Base-by-base conservation (phyloP, 2,797 vertebrate species). In the Enteromius radiatus region DNA sequence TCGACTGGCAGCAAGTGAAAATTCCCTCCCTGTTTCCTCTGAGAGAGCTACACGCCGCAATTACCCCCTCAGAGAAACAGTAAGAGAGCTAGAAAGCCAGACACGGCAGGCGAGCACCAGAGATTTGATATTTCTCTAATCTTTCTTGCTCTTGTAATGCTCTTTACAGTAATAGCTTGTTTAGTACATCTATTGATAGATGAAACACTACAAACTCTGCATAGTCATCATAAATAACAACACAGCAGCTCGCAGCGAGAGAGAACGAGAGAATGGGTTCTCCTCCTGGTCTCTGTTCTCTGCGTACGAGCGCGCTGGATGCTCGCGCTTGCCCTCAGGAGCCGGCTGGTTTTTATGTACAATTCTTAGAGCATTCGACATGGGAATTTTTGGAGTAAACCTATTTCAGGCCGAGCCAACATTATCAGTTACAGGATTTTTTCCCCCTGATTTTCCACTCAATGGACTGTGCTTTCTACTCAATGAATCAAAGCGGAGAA, bases 381-480 rank as follows among this genome's bases (percentile, higher is more conserved):
- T 88, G 90, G 88, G 89, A 91, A 89, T 90, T 88, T 88, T 86
- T 87, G 80, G 80, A 89, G 88, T 85, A 89, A 89, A 88, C 88
- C 82, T 89, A 88, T 88, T 90, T 85, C 78, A 49, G 84, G 86
- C 75, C 52, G 82, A 86, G 84, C 82, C 85, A 79, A 87, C 85
- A 77, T 90, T 85, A 89, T 86, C 87, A 84, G 87, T 90, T 91
- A 85, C 85, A 85, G 78, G 74, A 88, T 84, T 87, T 84, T 84
- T 76, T 15, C 68, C 64, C 78, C 84, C 65, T 89, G 88, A 88
- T 89, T 90, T 91, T 91, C 88, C 89, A 88, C 83, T 91, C 87
- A 86, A 88, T 89, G 84, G 84, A 85, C 83, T 88, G 80, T 79
- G 84, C 86, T 91, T 91, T 88, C 87, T 89, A 86, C 84, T 88